These are phyloP conservation scores for Cheumatopsyche charites DNA, from an alignment of 1,140 invertebrate species.

Conservation along the genomic window DNA sequence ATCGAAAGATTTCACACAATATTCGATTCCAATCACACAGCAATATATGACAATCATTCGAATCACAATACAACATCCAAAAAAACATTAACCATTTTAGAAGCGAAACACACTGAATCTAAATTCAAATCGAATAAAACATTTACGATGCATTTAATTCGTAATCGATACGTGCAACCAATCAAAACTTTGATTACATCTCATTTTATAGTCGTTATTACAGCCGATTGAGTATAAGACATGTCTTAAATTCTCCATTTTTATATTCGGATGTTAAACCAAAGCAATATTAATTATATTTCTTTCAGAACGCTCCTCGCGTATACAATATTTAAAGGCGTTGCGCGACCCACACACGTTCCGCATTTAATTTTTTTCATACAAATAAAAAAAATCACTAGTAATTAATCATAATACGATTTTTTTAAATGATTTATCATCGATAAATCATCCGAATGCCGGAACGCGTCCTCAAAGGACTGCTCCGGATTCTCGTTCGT, in stretches of 20 bases:
- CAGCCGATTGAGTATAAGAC: too few species aligned
- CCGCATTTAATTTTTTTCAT: too few species aligned
- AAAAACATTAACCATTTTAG: not conserved
- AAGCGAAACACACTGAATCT: not conserved
- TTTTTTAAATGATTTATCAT: slow-evolving; percentile 18
- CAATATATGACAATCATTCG: not conserved
- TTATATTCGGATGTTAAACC: too few species aligned
- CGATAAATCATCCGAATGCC: slow-evolving; percentile 33
- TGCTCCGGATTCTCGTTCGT: not conserved
- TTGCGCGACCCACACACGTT: slow-evolving; percentile 1
- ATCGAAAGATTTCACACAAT: slow-evolving; percentile 45
- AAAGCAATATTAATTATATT: too few species aligned
- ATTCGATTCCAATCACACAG: not conserved
- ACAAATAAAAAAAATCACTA: too few species aligned
- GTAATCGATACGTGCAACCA: not conserved
- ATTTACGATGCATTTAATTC: slow-evolving; percentile 11
- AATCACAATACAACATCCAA: not conserved
- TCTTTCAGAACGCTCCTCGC: too few species aligned
- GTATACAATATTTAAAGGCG: too few species aligned
- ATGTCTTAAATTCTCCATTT: too few species aligned
- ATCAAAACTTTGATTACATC: too few species aligned
- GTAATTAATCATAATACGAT: too few species aligned
- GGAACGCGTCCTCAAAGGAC: not conserved
- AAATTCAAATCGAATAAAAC: not conserved
- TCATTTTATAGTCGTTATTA: too few species aligned